These are phyloP conservation scores for Hylomyscus alleni DNA, from an alignment of 2,797 vertebrate species.

Conservation along the genomic window DNA sequence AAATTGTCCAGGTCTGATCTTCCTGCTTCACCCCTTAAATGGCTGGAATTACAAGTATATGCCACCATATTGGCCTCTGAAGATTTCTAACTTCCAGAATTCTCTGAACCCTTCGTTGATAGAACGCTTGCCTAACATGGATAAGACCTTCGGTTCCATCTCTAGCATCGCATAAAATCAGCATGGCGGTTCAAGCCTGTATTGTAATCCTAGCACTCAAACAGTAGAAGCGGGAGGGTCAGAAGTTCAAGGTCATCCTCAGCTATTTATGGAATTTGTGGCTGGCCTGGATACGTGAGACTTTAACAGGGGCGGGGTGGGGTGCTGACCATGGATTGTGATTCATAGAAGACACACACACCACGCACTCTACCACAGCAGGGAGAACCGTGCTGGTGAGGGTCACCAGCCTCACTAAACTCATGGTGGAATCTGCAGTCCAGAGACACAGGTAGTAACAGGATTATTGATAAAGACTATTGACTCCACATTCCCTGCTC, in stretches of 20 bases:
- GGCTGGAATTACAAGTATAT: background rate
- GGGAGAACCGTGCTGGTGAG: background rate
- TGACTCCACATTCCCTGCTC: background rate
- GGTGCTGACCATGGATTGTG: background rate
- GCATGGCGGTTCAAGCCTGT: background rate
- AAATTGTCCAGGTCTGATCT: background rate
- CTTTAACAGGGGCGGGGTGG: background rate
- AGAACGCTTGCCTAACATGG: background rate
- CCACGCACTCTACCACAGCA: background rate
- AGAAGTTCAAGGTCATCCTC: background rate
- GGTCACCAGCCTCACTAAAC: no score
- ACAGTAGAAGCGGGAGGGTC: background rate
- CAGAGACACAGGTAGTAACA: background rate
- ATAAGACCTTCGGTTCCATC: background rate
- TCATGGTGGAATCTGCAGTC: background rate
- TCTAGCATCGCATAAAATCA: background rate
- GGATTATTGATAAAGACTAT: background rate
- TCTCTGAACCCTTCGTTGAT: background rate
- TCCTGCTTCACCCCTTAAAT: background rate
- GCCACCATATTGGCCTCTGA: background rate
- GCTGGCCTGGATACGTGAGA: background rate
- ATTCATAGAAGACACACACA: background rate
- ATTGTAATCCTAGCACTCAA: background rate
- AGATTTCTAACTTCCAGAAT: background rate
- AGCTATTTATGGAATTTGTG: background rate